These are phyloP conservation scores for Caenorhabditis drosophilae DNA, from an alignment of 2,888 invertebrate species.

Conservation along the genomic window DNA sequence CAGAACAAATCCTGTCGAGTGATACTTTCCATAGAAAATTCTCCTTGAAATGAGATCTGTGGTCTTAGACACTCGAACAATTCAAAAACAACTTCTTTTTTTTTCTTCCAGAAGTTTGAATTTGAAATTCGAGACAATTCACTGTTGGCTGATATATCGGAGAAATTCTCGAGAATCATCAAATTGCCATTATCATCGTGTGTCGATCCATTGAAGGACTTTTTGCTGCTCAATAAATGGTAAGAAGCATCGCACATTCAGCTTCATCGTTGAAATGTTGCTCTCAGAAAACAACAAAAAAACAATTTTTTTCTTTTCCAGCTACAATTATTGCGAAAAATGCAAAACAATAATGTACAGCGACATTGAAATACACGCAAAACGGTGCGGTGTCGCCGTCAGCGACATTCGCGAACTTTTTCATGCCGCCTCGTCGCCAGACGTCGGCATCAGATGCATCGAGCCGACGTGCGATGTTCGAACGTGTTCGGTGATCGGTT, in stretches of 20 bases:
- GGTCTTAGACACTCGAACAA: slow-evolving; percentile 5
- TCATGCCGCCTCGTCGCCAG: slow-evolving; percentile 1
- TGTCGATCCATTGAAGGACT: slow-evolving; percentile 22
- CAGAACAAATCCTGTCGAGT: slow-evolving; percentile 7
- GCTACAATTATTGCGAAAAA: slow-evolving; percentile 10
- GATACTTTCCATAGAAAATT: slow-evolving; percentile 3
- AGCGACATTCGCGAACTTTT: slow-evolving; percentile 2
- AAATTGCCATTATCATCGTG: slow-evolving; percentile 9
- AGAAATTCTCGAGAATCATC: not conserved
- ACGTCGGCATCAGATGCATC: not conserved
- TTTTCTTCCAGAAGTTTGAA: not conserved
- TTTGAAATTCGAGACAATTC: not conserved
- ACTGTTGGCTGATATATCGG: slow-evolving; percentile 3
- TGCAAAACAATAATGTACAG: slow-evolving; percentile 5
- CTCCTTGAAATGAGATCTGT: not conserved
- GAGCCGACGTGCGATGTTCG: not conserved
- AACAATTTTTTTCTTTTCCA: no score
- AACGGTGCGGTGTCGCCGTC: not conserved
- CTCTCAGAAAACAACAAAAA: no score
- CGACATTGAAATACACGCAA: slow-evolving; percentile 1
- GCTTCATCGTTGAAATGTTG: no score
- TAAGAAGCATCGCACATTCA: slow-evolving; percentile 8
- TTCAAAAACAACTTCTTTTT: slow-evolving; percentile 1
- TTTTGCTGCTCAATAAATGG: slow-evolving; percentile 18
- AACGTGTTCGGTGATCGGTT: not conserved